Base-by-base conservation (phyloP, 1,140 invertebrate genomes). In the Heliconius eleuchia region DNA sequence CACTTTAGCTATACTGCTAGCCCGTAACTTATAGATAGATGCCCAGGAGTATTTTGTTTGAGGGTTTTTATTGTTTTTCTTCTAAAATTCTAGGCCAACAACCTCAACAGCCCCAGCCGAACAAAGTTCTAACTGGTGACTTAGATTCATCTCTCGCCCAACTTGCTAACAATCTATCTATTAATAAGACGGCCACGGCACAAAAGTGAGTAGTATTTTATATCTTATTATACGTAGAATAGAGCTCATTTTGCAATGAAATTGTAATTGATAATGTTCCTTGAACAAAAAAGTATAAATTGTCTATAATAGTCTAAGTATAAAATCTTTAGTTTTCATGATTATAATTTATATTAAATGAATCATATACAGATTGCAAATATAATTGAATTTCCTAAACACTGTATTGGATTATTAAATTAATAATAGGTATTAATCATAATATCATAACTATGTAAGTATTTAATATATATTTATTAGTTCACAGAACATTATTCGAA, bases 71-170 rank as follows among this genome's bases (percentile, higher is more conserved):
- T 60, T 60, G n/a, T 60, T 57, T 19, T 23, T 73, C 13, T 11
- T 71, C 34, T 57, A 27, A 73, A 39, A 60, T 80, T 77, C 74
- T 87, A 94, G 91, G 91, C 81, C 95, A 95, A 86, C 95, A 95
- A 82, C 95, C 95, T 80, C 95, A 95, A 83, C 90, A 90, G 57
- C 91, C 93, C 71, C 95, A 95, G 80, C 81, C 94, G 71, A 96
- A 96, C 37, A 97, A 97, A 92, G 96, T 99, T 79, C 95, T 99
- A 80, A 98, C 98, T 30, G 97, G 98, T 74, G 98, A 99, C 94
- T 95, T 99, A 87, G 98, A 99, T 92, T 98, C 97, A 77, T 99
- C 98, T 86, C 96, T 99, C 71, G 98, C 98, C 73, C 97, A 97
- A 78, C 95, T 99, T 81, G 98, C 98, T 80, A 97, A 98, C 94